phyloP scores from a whole-genome alignment of 2,113 vertebrate species.

The Cacatua alba region DNA sequence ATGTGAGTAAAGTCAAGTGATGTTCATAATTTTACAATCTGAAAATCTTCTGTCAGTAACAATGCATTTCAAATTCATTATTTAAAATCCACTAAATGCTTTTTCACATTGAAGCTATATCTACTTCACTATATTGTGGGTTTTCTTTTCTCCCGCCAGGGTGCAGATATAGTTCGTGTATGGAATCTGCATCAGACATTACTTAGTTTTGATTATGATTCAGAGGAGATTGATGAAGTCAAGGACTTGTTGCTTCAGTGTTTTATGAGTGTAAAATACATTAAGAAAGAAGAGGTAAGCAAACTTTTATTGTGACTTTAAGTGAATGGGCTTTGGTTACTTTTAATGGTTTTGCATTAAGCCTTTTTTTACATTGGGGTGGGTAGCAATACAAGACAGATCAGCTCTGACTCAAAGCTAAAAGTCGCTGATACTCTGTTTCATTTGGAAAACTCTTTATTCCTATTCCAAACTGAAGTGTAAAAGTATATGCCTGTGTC shows the following conservation, averaged over 20 bases:
- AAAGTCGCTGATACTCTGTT: background rate
- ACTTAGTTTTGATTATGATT: slow-evolving; percentile 83
- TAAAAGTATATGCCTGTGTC: background rate
- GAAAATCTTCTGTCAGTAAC: background rate
- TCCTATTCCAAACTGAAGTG: background rate
- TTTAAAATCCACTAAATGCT: background rate
- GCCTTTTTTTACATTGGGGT: background rate
- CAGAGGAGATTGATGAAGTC: slow-evolving; percentile 83
- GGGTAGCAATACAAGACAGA: background rate
- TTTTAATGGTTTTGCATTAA: background rate
- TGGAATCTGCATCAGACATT: slow-evolving; percentile 84
- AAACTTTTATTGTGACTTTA: background rate
- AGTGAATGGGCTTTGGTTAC: background rate
- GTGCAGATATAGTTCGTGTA: slow-evolving; percentile 79
- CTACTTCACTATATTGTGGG: background rate
- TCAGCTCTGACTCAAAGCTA: background rate
- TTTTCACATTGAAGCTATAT: background rate
- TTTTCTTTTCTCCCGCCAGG: slow-evolving; percentile 65
- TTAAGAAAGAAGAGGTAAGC: slow-evolving; percentile 88
- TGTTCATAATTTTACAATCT: background rate
- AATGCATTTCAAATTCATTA: background rate
- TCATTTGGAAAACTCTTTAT: background rate
- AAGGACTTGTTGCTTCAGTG: slow-evolving; percentile 86
- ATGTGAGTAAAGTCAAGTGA: background rate
- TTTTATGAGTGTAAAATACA: slow-evolving; percentile 79